Base-by-base conservation (phyloP, 2,888 invertebrate species). In the Drosophila paramelanica region DNA sequence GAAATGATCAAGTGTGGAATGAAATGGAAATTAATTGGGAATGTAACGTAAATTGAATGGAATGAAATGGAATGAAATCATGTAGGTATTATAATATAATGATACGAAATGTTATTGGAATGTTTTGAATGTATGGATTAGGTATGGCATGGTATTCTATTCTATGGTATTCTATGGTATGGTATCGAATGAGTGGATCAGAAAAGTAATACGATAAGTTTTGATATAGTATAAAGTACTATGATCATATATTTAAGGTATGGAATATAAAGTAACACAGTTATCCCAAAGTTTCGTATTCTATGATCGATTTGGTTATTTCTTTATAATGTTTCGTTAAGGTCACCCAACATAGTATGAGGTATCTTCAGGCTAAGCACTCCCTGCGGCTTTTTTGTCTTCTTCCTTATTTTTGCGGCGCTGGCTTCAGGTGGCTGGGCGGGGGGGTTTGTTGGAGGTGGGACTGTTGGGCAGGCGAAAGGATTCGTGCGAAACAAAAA, bases 401-500 rank as follows among this genome's bases (percentile, higher is more conserved):
- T 42, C 52, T 57, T 45, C 42, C 14, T 42, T 27, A 8, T 50
- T 59, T 55, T 13, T 42, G 49, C 13, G 7, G 17, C 23, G 51
- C 52, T 57, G 65, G 25, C 71, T 58, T 47, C 67, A 71, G 77
- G 73, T 67, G 67, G 67, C 31, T 17, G 66, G 53, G 60, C 23
- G 23, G 23, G 23, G 20, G 23, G 23, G 23, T 17, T 17, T 17
- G 17, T 17, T 17, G 23, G 3, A 0, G 23, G 23, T 23, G 66
- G 53, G 60, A 53, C 8, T 20, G 13, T 53, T 45, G 60, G 23
- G 55, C 58, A 46, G 57, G 66, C 83, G 88, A 83, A 83, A 83
- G 83, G 83, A 83, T 83, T 83, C 83, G 89, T 83, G 83, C 83
- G 83, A 83, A 83, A 82, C 87, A 88, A 70, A 76, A 88, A 72